These are phyloP conservation scores for Eublepharis macularius DNA, from an alignment of 2,113 vertebrate species.

Conservation along the genomic window DNA sequence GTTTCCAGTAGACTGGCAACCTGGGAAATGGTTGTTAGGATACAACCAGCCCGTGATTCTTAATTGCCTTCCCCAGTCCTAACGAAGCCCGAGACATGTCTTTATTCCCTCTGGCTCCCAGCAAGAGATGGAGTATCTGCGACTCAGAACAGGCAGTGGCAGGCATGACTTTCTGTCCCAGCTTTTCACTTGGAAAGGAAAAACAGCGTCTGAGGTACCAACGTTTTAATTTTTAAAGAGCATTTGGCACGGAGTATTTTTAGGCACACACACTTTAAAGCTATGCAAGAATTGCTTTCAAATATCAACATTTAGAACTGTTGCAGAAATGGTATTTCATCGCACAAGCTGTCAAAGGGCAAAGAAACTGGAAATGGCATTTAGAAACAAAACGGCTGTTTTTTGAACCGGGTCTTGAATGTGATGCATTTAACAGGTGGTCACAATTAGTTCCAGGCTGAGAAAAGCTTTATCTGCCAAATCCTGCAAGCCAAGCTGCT, in stretches of 20 bases:
- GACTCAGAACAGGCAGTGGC: neutral
- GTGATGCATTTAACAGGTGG: neutral
- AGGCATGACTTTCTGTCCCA: neutral
- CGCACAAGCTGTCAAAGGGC: no score
- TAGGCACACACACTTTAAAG: neutral
- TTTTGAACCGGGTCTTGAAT: neutral
- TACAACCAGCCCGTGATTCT: neutral
- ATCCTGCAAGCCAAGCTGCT: neutral
- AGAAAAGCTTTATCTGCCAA: neutral
- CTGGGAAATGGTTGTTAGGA: neutral
- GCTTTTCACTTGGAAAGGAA: neutral
- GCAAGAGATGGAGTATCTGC: neutral
- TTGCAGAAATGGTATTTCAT: no score
- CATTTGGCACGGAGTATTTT: neutral
- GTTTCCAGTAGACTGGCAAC: neutral
- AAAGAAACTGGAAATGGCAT: no score
- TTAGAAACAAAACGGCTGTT: no score
- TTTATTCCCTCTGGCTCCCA: neutral
- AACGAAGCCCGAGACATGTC: neutral
- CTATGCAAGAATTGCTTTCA: neutral
- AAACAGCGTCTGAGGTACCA: neutral
- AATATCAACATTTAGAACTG: neutral
- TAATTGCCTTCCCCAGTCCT: conserved; percentile 3
- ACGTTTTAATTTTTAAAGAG: neutral
- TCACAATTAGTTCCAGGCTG: neutral